phyloP scores from a whole-genome alignment of 2,797 vertebrate species.

The Takifugu ocellatus region DNA sequence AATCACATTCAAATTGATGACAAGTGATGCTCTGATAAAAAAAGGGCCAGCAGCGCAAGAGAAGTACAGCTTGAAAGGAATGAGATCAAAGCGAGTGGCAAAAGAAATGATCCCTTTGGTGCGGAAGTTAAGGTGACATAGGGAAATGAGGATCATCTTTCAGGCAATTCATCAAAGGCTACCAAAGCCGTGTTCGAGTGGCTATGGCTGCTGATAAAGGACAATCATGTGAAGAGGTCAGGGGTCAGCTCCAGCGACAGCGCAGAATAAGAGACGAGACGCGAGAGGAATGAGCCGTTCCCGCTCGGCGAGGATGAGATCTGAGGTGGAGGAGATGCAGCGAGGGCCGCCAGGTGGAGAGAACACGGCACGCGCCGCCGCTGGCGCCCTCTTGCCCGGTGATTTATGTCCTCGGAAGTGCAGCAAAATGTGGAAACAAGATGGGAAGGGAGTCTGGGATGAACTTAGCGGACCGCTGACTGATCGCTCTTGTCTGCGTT shows the following conservation, averaged over 20 bases:
- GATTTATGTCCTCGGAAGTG: slow-evolving; percentile 56
- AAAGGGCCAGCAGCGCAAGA: not conserved
- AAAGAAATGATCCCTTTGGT: slow-evolving; percentile 14
- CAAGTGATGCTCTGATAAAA: slow-evolving; percentile 5
- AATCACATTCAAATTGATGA: not conserved
- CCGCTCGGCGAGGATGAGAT: slow-evolving; percentile 25
- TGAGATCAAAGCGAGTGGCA: slow-evolving; percentile 30
- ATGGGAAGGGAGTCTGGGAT: slow-evolving; percentile 53
- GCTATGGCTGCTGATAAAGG: slow-evolving; percentile 23
- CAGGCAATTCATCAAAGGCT: slow-evolving; percentile 26
- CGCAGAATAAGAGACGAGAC: slow-evolving; percentile 27
- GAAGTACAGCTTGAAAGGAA: slow-evolving; percentile 7
- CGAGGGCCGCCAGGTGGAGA: slow-evolving; percentile 12
- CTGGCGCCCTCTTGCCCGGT: slow-evolving; percentile 23
- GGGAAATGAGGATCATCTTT: slow-evolving; percentile 29
- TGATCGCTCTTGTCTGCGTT: slow-evolving; percentile 50
- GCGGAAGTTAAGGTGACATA: slow-evolving; percentile 19
- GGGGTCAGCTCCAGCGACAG: slow-evolving; percentile 24
- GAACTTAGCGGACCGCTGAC: slow-evolving; percentile 57
- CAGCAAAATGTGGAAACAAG: slow-evolving; percentile 64
- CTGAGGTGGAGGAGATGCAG: slow-evolving; percentile 14
- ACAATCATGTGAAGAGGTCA: slow-evolving; percentile 40
- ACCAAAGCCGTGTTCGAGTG: slow-evolving; percentile 23
- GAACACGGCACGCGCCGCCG: slow-evolving; percentile 39
- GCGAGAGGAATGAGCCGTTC: slow-evolving; percentile 34